Percentiles rank a stretch among this genome's conserved stretches.
These are phyloP conservation scores for Xiphophorus hellerii DNA, from an alignment of 2,113 vertebrate genomes.

Conservation along the genomic window DNA sequence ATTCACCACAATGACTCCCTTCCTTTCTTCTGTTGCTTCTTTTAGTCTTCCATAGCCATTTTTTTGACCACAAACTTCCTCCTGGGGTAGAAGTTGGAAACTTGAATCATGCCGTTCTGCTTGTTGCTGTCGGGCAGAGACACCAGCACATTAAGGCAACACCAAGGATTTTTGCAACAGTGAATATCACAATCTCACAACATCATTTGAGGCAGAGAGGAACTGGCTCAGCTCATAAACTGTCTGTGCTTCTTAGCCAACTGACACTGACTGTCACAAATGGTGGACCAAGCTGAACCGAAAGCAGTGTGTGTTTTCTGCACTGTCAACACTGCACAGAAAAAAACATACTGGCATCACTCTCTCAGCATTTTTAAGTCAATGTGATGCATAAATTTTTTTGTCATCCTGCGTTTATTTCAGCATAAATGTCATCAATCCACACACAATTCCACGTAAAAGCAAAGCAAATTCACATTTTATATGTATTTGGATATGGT, in stretches of 20 bases:
- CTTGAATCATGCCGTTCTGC: slow-evolving; percentile 63
- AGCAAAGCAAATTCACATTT: not conserved
- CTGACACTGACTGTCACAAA: slow-evolving; percentile 18
- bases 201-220: slow-evolving; percentile 26
- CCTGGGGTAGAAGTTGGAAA: slow-evolving; percentile 61
- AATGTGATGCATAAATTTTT: not conserved
- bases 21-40: slow-evolving; percentile 27
- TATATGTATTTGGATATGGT: not conserved
- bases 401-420: not conserved
- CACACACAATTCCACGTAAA: not conserved
- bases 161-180: slow-evolving; percentile 31
- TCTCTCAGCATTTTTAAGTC: not conserved
- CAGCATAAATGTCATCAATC: not conserved
- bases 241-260: slow-evolving; percentile 20
- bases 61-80: slow-evolving; percentile 37
- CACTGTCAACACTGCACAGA: not conserved
- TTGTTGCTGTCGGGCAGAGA: slow-evolving; percentile 55
- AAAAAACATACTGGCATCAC: not conserved
- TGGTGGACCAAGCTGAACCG: slow-evolving; percentile 10
- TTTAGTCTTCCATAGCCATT: slow-evolving; percentile 27
- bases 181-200: slow-evolving; percentile 40
- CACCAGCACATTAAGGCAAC: slow-evolving; percentile 43
- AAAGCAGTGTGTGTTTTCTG: slow-evolving; percentile 20
- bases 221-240: slow-evolving; percentile 30
- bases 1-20: slow-evolving; percentile 23